These are phyloP conservation scores for Chaenogobius annularis DNA, from an alignment of 2,113 vertebrate species.

Conservation along the genomic window DNA sequence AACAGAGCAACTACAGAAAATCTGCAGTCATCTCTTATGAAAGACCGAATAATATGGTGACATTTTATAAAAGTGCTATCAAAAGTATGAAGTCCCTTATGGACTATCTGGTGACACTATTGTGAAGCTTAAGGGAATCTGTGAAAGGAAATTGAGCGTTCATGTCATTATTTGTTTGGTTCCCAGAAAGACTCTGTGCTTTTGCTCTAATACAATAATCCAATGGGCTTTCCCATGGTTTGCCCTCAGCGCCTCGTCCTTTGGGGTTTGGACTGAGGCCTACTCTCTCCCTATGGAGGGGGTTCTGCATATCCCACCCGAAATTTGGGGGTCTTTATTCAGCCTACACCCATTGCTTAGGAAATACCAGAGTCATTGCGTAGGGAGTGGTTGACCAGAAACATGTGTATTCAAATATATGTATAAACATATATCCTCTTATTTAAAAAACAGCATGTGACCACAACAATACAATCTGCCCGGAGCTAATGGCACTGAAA, in stretches of 20 bases:
- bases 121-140: slow-evolving; percentile 18
- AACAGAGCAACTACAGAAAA: slow-evolving; percentile 22
- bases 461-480: slow-evolving; percentile 7
- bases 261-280: slow-evolving; percentile 37
- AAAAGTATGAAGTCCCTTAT: slow-evolving; percentile 11
- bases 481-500: slow-evolving; percentile 3
- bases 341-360: slow-evolving; percentile 49
- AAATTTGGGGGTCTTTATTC: slow-evolving; percentile 62
- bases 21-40: slow-evolving; percentile 12
- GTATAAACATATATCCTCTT: slow-evolving; percentile 25
- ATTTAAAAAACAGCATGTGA: slow-evolving; percentile 8
- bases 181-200: slow-evolving; percentile 33
- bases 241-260: slow-evolving; percentile 32
- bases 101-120: slow-evolving; percentile 26
- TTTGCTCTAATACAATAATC: slow-evolving; percentile 56
- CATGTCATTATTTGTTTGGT: slow-evolving; percentile 52
- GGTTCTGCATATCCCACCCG: slow-evolving; percentile 54
- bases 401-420: slow-evolving; percentile 49
- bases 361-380: slow-evolving; percentile 59
- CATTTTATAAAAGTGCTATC: not conserved
- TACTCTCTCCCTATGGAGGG: slow-evolving; percentile 18
- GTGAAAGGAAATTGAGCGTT: slow-evolving; percentile 46
- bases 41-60: slow-evolving; percentile 16
- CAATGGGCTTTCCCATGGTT: slow-evolving; percentile 28
- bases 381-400: slow-evolving; percentile 56